Percentiles rank a stretch among this genome's conserved stretches.
Conservation (phyloP, 2,797 vertebrate genomes). For the Carcharodon carcharias region DNA sequence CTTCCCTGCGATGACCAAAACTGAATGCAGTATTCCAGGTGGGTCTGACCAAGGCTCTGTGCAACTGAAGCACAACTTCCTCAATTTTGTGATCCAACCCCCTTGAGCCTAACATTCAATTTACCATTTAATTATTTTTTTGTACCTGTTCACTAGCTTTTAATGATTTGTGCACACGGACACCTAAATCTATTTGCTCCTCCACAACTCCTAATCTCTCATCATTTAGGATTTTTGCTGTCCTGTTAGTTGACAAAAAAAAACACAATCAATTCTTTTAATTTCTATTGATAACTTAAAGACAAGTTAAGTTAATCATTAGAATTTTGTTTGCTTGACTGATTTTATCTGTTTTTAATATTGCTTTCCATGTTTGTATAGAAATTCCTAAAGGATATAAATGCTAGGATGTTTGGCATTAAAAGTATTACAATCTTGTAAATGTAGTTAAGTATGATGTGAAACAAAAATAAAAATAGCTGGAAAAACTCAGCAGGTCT, state of each 20-base stretch:
- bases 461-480: no score
- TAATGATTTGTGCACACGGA: background rate
- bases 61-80: background rate
- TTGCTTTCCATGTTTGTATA: background rate
- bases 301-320: background rate
- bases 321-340: background rate
- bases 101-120: background rate
- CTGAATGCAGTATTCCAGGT: background rate
- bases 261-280: background rate
- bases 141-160: background rate
- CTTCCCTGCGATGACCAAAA: background rate
- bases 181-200: background rate
- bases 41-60: background rate
- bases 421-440: background rate
- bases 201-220: background rate
- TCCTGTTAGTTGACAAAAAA: background rate
- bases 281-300: background rate
- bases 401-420: background rate
- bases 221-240: background rate
- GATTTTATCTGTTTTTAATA: background rate
- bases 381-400: background rate
- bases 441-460: background rate
- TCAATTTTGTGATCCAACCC: background rate
- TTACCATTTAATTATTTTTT: conserved; percentile 10
- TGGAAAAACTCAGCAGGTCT: no score